phyloP scores from a whole-genome alignment of 2,888 invertebrate species.

The Tipula vernalis region DNA sequence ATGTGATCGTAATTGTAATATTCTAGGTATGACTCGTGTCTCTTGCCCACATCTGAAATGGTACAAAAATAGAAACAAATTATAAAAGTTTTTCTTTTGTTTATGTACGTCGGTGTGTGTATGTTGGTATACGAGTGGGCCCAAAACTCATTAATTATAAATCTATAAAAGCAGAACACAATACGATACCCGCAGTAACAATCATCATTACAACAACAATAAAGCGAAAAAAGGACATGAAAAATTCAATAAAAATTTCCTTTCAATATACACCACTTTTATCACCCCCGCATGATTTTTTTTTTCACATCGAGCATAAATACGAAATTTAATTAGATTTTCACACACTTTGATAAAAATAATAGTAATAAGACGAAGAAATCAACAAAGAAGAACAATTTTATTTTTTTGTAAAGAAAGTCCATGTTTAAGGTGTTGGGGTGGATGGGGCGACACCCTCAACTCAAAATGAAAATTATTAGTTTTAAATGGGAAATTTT shows the following conservation, averaged over 20 bases:
- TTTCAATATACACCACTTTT: not conserved
- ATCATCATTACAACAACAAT: not conserved
- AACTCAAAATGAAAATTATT: not conserved
- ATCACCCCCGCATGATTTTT: not conserved
- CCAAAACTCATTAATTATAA: not conserved
- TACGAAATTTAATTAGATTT: not conserved
- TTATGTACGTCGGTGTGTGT: not conserved
- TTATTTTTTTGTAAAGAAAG: not conserved
- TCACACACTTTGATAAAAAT: not conserved
- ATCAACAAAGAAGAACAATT: not conserved
- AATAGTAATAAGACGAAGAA: not conserved
- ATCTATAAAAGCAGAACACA: not conserved
- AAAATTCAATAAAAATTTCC: not conserved
- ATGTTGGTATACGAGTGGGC: not conserved
- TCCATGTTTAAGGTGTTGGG: not conserved
- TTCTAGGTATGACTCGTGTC: conserved; percentile 89
- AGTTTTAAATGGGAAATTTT: not conserved
- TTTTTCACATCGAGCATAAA: not conserved
- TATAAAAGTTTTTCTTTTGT: not conserved
- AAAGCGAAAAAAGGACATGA: not conserved
- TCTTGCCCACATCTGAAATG: conserved; percentile 81
- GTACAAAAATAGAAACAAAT: not conserved
- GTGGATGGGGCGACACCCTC: not conserved
- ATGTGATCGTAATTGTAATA: conserved; percentile 88
- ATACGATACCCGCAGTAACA: not conserved